These are phyloP conservation scores for Eriosoma lanigerum DNA, from an alignment of 1,140 invertebrate species.

Conservation along the genomic window DNA sequence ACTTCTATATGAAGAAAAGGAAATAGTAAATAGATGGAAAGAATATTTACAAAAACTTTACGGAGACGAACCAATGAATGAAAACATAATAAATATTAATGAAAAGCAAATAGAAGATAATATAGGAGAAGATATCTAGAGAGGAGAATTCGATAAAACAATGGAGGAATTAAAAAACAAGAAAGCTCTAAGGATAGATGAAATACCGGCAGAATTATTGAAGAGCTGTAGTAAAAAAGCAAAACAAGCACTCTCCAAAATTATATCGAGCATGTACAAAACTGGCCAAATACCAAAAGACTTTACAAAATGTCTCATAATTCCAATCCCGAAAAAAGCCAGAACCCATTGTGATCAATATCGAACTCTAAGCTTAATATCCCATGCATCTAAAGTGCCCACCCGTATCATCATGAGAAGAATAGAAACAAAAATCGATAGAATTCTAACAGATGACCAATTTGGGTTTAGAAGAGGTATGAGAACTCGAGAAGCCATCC, in stretches of 20 bases:
- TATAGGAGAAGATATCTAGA: constrained; percentile 15
- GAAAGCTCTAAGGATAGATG: constrained; percentile 49
- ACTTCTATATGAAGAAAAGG: too few relatives aligned
- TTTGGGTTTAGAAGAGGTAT: constrained; percentile 54
- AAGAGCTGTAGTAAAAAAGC: constrained; percentile 31
- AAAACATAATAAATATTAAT: neutral
- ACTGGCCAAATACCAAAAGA: constrained; percentile 54
- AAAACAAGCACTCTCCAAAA: constrained; percentile 32
- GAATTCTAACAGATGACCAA: constrained; percentile 51
- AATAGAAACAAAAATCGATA: constrained; percentile 54
- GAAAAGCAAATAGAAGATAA: constrained; percentile 19
- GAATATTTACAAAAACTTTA: constrained; percentile 30
- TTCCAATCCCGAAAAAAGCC: constrained; percentile 55
- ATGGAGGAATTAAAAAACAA: constrained; percentile 46
- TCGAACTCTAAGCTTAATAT: constrained; percentile 53
- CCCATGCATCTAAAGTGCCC: constrained; percentile 53
- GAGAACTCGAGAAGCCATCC: constrained; percentile 54
- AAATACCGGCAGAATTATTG: constrained; percentile 46
- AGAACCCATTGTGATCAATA: constrained; percentile 53
- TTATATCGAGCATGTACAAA: constrained; percentile 53
- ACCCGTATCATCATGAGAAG: constrained; percentile 53
- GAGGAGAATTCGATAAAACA: constrained; percentile 42
- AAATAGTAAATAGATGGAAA: constrained; percentile 16
- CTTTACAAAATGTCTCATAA: constrained; percentile 54
- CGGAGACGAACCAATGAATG: constrained; percentile 27